Conservation (phyloP, 2,113 vertebrate species). For the Mustela nigripes region DNA sequence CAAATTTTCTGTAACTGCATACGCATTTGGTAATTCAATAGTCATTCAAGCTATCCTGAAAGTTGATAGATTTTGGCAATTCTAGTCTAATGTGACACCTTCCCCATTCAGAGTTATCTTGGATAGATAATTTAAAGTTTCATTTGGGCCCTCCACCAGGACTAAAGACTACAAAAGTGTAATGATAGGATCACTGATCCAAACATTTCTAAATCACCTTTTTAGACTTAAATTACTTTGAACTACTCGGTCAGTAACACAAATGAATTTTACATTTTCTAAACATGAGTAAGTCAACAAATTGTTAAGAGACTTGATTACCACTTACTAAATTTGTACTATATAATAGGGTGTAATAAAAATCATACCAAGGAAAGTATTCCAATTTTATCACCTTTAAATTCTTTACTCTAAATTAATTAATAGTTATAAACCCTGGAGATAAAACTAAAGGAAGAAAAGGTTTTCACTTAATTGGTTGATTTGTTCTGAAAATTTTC, state of each 20-base stretch:
- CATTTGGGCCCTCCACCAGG: background rate
- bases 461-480: background rate
- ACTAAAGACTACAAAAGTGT: background rate
- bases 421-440: background rate
- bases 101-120: background rate
- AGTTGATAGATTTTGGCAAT: background rate
- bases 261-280: background rate
- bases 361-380: background rate
- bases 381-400: background rate
- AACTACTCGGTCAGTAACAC: background rate
- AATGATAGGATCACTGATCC: background rate
- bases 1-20: background rate
- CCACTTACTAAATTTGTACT: background rate
- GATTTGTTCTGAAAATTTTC: background rate
- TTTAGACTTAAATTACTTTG: conserved; percentile 37
- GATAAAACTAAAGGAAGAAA: background rate
- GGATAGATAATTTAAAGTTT: background rate
- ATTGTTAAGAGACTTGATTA: background rate
- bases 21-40: background rate
- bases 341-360: background rate
- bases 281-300: background rate
- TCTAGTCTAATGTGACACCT: background rate
- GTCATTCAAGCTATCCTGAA: background rate
- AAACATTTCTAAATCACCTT: background rate
- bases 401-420: background rate